Evolutionary conservation across 2,113 vertebrate species (phyloP).

Genomic region (Diadophis punctatus): DNA sequence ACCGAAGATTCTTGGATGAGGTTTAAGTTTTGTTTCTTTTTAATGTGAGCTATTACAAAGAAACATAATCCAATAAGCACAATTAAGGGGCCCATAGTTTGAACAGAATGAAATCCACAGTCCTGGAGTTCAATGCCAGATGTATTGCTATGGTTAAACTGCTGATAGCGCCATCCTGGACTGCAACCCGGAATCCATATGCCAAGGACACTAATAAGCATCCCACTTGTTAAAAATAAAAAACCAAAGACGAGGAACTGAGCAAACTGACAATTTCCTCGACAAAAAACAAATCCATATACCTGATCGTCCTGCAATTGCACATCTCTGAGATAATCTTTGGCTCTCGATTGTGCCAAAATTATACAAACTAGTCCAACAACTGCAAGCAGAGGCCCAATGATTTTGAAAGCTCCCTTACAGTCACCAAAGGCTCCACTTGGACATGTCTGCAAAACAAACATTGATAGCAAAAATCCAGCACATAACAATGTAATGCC

Average conservation of each 20-base stretch:
- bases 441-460: slow-evolving; percentile 71
- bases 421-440: slow-evolving; percentile 58
- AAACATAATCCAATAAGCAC: slow-evolving; percentile 76
- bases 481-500: slow-evolving; percentile 67
- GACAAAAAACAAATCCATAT: slow-evolving; percentile 66
- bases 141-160: slow-evolving; percentile 58
- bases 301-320: slow-evolving; percentile 49
- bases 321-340: slow-evolving; percentile 58
- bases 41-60: slow-evolving; percentile 75
- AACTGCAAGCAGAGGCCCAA: slow-evolving; percentile 64
- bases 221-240: slow-evolving; percentile 73
- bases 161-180: slow-evolving; percentile 39
- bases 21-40: slow-evolving; percentile 68
- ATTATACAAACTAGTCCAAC: slow-evolving; percentile 65
- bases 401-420: slow-evolving; percentile 63
- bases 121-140: slow-evolving; percentile 46
- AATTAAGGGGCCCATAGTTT: slow-evolving; percentile 77
- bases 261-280: slow-evolving; percentile 71
- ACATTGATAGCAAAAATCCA: slow-evolving; percentile 73
- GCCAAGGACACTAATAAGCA: slow-evolving; percentile 75
- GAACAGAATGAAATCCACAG: slow-evolving; percentile 74
- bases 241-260: slow-evolving; percentile 78
- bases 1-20: slow-evolving; percentile 55
- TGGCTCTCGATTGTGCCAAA: slow-evolving; percentile 70
- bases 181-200: slow-evolving; percentile 76